Evolutionary conservation across 2,797 vertebrate genomes (phyloP).

Genomic region (Phaenicophaeus curvirostris): DNA sequence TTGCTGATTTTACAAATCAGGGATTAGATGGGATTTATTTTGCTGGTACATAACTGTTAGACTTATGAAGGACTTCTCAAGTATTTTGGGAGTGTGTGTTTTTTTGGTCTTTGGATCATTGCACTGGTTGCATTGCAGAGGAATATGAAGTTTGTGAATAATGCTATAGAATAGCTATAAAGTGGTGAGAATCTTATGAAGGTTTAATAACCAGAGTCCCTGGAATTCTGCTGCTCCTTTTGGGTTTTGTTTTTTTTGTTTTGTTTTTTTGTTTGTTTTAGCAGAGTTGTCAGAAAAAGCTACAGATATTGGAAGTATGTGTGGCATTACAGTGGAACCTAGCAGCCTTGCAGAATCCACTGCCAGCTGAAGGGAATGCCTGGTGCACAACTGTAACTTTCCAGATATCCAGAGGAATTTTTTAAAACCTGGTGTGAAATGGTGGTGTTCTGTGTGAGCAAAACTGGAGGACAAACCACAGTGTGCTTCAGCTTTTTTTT

Average conservation of each 20-base stretch:
- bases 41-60: constrained; percentile 75
- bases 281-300: constrained; percentile 28
- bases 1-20: constrained; percentile 59
- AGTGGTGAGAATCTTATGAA: constrained; percentile 69
- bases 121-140: constrained; percentile 76
- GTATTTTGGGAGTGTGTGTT: neutral
- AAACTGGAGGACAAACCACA: constrained; percentile 11
- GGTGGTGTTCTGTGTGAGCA: neutral
- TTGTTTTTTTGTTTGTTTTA: constrained; percentile 10
- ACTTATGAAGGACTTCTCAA: constrained; percentile 63
- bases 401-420: constrained; percentile 5
- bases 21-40: constrained; percentile 71
- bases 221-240: constrained; percentile 55
- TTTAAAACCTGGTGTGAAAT: constrained; percentile 5
- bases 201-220: constrained; percentile 50
- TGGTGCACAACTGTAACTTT: neutral
- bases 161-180: constrained; percentile 63
- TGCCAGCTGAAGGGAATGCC: constrained; percentile 1
- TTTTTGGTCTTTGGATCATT: constrained; percentile 60
- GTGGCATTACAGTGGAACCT: constrained; percentile 18
- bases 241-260: neutral
- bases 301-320: neutral
- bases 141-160: constrained; percentile 61
- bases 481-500: neutral
- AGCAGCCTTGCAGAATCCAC: neutral